Conservation (phyloP, 2,113 vertebrate genomes). For the Dicentrarchus labrax region DNA sequence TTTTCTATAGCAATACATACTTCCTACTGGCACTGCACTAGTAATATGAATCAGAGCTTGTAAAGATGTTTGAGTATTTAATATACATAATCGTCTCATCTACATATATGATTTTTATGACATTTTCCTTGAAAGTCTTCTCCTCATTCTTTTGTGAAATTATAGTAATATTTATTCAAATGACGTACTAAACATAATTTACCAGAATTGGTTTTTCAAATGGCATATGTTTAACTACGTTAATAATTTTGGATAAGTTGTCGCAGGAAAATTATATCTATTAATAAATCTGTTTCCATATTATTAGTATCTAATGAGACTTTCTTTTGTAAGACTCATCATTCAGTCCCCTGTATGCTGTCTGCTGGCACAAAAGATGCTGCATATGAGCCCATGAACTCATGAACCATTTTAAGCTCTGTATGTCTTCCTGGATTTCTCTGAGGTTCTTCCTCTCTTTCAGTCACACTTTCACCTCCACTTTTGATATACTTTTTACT, state of each 20-base stretch:
- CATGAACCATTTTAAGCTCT: not conserved
- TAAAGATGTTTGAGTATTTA: not conserved
- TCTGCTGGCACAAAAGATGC: not conserved
- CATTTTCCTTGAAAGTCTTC: not conserved
- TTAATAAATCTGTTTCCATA: slow-evolving; percentile 33
- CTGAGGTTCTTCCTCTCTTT: not conserved
- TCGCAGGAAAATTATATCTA: not conserved
- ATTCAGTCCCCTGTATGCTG: not conserved
- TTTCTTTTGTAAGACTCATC: slow-evolving; percentile 49
- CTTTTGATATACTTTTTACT: not conserved
- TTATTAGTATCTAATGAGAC: slow-evolving; percentile 33
- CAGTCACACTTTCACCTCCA: not conserved
- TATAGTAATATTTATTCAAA: not conserved
- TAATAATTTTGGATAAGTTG: not conserved
- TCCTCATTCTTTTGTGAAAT: not conserved
- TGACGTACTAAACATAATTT: not conserved
- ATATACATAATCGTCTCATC: not conserved
- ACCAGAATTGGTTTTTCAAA: not conserved
- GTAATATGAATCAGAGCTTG: not conserved
- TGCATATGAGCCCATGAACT: not conserved
- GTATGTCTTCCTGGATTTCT: not conserved
- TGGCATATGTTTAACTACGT: not conserved
- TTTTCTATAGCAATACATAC: too few relatives aligned
- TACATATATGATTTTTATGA: not conserved
- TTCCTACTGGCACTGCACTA: too few relatives aligned